Evolutionary conservation across 2,113 vertebrate species (phyloP), one percentile per base, ranked within the genome.

Genomic region (Salvator merianae): DNA sequence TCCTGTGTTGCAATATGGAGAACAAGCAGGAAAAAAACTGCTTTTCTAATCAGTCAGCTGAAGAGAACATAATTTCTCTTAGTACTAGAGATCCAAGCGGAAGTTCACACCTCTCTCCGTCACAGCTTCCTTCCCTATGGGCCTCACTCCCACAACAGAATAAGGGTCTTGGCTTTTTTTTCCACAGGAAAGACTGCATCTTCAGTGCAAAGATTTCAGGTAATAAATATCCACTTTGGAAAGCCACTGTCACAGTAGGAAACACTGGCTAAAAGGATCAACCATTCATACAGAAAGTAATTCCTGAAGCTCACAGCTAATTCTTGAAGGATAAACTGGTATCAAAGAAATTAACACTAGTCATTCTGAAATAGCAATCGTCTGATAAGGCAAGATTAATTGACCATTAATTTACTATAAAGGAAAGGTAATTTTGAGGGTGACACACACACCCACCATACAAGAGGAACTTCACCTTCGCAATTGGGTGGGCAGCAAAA

Each of bases 391-490:
- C 20, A 84, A 75, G 66, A 72, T 66, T 68, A 9, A 73, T 50
- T 66, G 87, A 30, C 53, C 22, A 40, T 59, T 73, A 32, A 50
- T 65, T 53, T 83, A 13, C 71, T 74, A 47, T 13, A 40, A 68
- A 4, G n/a, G 43, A 65, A 68, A 38, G 47, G 12, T 20, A 70
- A 70, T 43, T 66, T 66, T 70, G 77, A 0, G 0, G 14, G 81
- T 76, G 55, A 78, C 77, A 70, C 40, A 47, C 43, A 47, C 55
- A 59, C 55, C 14, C 55, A 20, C 55, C n/a, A 59, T 16, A n/a
- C 83, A 86, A 28, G 69, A n/a, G 79, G 85, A 84, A 85, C 84
- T 89, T 9, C 83, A 90, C 30, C 18, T 72, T 72, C 55, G n/a
- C 53, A 85, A 77, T 77, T 4, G 0, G 84, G 83, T 83, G 86